A percentile compares a stretch with the other conserved stretches of the same genome.
Conservation (phyloP, 2,888 invertebrate genomes). For the Amblyjoppa fuscipennis region DNA sequence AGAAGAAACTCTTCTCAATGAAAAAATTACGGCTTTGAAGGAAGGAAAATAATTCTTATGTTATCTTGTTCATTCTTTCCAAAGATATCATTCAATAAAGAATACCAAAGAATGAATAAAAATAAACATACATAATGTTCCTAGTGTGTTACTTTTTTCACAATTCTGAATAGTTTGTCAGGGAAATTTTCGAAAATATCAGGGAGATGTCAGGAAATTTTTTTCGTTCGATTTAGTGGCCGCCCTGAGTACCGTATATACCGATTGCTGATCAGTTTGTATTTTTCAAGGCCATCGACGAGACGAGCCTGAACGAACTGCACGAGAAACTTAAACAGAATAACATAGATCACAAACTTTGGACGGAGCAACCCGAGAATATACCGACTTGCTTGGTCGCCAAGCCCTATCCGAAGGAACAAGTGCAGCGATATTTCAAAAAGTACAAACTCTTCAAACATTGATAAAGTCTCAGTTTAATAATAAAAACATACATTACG, state of each 20-base stretch:
- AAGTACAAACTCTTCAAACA: conserved; percentile 92
- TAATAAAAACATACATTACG: conserved; percentile 32
- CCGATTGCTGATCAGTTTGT: neutral
- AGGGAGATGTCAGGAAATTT: too few species aligned
- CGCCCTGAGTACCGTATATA: neutral
- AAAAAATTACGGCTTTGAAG: too few species aligned
- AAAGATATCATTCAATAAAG: too few species aligned
- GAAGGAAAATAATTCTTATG: too few species aligned
- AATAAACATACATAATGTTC: too few species aligned
- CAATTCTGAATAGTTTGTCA: too few species aligned
- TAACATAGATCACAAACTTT: conserved; percentile 94
- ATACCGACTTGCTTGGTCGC: conserved; percentile 97
- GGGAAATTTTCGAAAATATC: too few species aligned
- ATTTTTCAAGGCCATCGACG: conserved; percentile 90
- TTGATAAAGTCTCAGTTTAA: conserved; percentile 52
- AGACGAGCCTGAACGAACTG: conserved; percentile 90
- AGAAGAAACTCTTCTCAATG: too few species aligned
- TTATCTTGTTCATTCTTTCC: too few species aligned
- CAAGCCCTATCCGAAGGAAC: conserved; percentile 96
- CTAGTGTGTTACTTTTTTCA: too few species aligned
- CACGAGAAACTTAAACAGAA: conserved; percentile 90
- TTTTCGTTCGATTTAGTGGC: too few species aligned
- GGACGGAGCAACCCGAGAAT: conserved; percentile 99
- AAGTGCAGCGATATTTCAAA: conserved; percentile 93
- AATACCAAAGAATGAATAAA: too few species aligned